These are phyloP conservation scores for Sebastiscus tertius DNA, from an alignment of 2,797 vertebrate genomes.

Conservation along the genomic window DNA sequence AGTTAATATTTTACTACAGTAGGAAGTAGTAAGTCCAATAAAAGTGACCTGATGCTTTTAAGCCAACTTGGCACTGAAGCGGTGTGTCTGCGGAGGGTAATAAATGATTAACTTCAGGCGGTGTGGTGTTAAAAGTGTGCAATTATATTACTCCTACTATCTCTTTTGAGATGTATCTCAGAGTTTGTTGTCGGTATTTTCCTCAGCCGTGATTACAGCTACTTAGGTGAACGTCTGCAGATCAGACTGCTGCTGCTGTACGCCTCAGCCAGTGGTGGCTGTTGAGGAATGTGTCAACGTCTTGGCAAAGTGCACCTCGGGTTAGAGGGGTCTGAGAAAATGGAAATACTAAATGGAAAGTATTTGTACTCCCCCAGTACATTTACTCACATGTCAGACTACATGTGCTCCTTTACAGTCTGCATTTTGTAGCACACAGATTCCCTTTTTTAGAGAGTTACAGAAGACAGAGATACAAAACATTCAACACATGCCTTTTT, in stretches of 20 bases:
- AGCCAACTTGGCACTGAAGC: not conserved
- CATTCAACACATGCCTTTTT: not conserved
- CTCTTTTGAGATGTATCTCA: not conserved
- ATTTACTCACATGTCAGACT: not conserved
- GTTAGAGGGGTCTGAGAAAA: slow-evolving; percentile 4
- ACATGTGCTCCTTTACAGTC: not conserved
- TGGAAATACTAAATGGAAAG: not conserved
- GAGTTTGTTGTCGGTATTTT: not conserved
- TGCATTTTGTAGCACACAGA: not conserved
- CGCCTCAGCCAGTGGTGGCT: not conserved
- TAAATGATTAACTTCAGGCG: not conserved
- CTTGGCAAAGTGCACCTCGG: not conserved
- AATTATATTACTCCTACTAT: not conserved
- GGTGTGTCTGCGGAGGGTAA: not conserved
- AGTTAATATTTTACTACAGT: not conserved
- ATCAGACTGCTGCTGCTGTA: not conserved
- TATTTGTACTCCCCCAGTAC: not conserved
- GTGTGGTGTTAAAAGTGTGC: not conserved
- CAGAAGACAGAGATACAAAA: not conserved
- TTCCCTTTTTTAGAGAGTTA: not conserved
- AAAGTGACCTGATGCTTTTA: not conserved
- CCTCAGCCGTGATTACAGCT: not conserved
- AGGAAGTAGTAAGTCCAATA: not conserved
- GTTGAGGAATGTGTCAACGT: slow-evolving; percentile 24
- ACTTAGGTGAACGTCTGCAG: not conserved